Percentiles rank a stretch among this genome's conserved stretches.
Evolutionary conservation across 2,797 vertebrate genomes (phyloP).

Genomic region (Malurus splendens): DNA sequence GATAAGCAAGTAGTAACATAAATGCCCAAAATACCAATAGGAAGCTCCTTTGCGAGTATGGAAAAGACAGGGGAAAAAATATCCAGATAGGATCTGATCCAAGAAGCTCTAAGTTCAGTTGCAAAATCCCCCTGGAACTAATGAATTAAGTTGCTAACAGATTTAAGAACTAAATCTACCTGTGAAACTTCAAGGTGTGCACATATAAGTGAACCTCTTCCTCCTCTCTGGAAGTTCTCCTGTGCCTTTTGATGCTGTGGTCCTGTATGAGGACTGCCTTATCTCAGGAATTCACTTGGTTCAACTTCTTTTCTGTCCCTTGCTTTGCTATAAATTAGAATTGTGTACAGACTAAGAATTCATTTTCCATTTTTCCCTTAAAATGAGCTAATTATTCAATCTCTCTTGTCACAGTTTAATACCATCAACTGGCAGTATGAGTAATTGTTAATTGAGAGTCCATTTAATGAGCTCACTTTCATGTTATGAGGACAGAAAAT

Average conservation of each 20-base stretch:
- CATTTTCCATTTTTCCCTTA: not conserved
- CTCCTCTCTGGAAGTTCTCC: not conserved
- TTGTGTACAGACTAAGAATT: not conserved
- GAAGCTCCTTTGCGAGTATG: not conserved
- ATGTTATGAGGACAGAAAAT: not conserved
- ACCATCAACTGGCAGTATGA: not conserved
- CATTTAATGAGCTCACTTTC: not conserved
- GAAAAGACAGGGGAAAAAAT: not conserved
- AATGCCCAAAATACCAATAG: not conserved
- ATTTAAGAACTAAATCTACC: not conserved
- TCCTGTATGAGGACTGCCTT: not conserved
- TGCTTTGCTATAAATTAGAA: constrained; percentile 21
- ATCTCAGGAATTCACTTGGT: constrained; percentile 1
- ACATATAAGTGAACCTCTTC: not conserved
- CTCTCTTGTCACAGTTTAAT: not conserved
- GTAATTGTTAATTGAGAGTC: not conserved
- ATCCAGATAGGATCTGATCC: accelerated
- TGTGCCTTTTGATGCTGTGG: not conserved
- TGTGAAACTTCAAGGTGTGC: not conserved
- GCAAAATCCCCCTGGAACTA: not conserved
- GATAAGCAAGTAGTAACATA: not conserved
- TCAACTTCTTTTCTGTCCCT: not conserved
- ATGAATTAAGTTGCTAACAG: not conserved
- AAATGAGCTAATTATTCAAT: constrained; percentile 29
- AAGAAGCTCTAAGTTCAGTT: not conserved